phyloP scores from a whole-genome alignment of 2,888 invertebrate species.

The Acronicta aceris region DNA sequence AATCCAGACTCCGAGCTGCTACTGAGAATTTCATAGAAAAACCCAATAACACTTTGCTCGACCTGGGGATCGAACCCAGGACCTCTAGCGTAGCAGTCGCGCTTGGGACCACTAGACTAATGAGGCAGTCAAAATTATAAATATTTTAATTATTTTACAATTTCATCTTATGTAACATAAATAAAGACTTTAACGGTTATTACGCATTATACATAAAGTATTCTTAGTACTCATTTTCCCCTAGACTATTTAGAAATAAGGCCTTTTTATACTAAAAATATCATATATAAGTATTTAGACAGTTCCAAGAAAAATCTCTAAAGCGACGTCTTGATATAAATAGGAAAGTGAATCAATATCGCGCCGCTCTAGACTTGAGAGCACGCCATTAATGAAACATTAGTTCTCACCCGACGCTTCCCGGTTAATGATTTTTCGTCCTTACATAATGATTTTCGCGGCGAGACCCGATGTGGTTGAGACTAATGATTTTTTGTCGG shows the following conservation, averaged over 20 bases:
- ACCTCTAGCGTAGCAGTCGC: too few relatives aligned
- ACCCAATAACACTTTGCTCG: too few relatives aligned
- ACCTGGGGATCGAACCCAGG: too few relatives aligned
- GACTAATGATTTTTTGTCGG: slow-evolving; percentile 56
- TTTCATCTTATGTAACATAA: too few relatives aligned
- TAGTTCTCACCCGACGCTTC: slow-evolving; percentile 45
- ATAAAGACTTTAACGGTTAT: too few relatives aligned
- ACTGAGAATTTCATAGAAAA: too few relatives aligned
- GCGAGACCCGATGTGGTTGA: slow-evolving; percentile 24
- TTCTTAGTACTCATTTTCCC: too few relatives aligned
- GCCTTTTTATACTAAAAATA: slow-evolving; percentile 3
- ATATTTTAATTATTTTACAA: too few relatives aligned
- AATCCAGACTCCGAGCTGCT: too few relatives aligned
- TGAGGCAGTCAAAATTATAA: not conserved
- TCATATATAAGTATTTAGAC: slow-evolving; percentile 2
- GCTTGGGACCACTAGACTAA: too few relatives aligned
- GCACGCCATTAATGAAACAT: slow-evolving; percentile 54
- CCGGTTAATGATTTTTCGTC: slow-evolving; percentile 64
- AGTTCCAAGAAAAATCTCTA: slow-evolving; percentile 15
- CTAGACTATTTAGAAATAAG: not conserved
- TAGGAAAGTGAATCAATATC: slow-evolving; percentile 44
- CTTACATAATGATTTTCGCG: slow-evolving; percentile 63
- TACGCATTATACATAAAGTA: too few relatives aligned
- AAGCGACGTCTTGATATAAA: slow-evolving; percentile 30
- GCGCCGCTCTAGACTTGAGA: slow-evolving; percentile 13